Conservation (phyloP, 2,113 vertebrate genomes). For the Calonectris borealis region DNA sequence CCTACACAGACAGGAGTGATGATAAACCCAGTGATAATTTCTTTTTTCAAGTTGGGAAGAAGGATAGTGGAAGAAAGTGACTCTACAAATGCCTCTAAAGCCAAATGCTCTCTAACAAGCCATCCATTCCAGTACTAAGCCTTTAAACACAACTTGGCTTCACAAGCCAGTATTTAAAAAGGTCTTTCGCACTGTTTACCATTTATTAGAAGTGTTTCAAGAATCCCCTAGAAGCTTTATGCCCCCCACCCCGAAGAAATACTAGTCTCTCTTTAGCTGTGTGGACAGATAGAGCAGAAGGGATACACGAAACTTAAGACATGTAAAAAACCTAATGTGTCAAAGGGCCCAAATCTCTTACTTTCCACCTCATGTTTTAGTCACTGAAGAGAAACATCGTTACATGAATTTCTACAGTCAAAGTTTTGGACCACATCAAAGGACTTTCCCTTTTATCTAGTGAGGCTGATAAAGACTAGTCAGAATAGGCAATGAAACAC, state of each 20-base stretch:
- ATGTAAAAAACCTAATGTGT: neutral
- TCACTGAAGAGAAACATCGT: neutral
- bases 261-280: neutral
- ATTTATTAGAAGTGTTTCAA: neutral
- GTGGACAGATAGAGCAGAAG: neutral
- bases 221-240: neutral
- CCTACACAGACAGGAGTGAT: neutral
- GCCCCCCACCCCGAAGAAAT: neutral
- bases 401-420: fast-evolving
- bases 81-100: neutral
- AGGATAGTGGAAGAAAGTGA: neutral
- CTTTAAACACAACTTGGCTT: neutral
- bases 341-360: neutral
- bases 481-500: neutral
- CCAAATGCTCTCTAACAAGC: neutral
- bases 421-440: neutral
- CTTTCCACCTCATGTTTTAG: neutral
- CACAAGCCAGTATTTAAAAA: neutral
- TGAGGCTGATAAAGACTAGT: neutral
- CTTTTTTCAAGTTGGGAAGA: neutral
- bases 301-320: neutral
- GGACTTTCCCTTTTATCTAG: neutral
- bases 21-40: neutral
- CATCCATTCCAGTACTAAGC: neutral
- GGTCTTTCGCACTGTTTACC: neutral